Evolutionary conservation across 1,140 invertebrate species (phyloP), one percentile per base, ranked within the genome.

Genomic region (Lithobius niger): DNA sequence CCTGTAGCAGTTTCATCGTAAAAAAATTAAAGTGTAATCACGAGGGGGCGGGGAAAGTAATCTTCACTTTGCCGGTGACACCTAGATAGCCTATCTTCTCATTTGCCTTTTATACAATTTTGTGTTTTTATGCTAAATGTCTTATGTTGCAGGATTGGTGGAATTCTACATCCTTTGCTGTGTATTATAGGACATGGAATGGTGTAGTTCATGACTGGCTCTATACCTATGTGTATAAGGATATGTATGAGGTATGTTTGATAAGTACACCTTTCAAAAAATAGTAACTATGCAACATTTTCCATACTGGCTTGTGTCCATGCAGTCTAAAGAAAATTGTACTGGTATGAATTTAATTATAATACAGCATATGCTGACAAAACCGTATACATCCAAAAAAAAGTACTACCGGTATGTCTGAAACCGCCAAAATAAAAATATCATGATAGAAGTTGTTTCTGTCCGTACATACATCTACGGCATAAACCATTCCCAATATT

Each of bases 71-170:
- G n/a, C n/a, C n/a, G n/a, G n/a, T n/a, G n/a, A n/a, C n/a, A n/a
- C n/a, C n/a, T n/a, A n/a, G n/a, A n/a, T n/a, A n/a, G n/a, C n/a
- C n/a, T n/a, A n/a, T n/a, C n/a, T n/a, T n/a, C n/a, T n/a, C n/a
- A n/a, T n/a, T n/a, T n/a, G n/a, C n/a, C n/a, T n/a, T n/a, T n/a
- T n/a, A n/a, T n/a, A n/a, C n/a, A n/a, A n/a, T n/a, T n/a, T n/a
- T n/a, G n/a, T n/a, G n/a, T n/a, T n/a, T n/a, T n/a, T n/a, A n/a
- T n/a, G n/a, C n/a, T n/a, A n/a, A n/a, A n/a, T n/a, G n/a, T n/a
- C n/a, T n/a, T n/a, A n/a, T n/a, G n/a, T 71, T 72, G 16, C 65
- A 91, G 82, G 90, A 95, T 63, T 97, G 93, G 94, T 97, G 94
- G 94, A 94, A 88, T 47, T 82, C 81, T 3, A 82, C 80, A 1